Conservation (phyloP, 2,888 invertebrate species). For the Sympetrum striolatum region DNA sequence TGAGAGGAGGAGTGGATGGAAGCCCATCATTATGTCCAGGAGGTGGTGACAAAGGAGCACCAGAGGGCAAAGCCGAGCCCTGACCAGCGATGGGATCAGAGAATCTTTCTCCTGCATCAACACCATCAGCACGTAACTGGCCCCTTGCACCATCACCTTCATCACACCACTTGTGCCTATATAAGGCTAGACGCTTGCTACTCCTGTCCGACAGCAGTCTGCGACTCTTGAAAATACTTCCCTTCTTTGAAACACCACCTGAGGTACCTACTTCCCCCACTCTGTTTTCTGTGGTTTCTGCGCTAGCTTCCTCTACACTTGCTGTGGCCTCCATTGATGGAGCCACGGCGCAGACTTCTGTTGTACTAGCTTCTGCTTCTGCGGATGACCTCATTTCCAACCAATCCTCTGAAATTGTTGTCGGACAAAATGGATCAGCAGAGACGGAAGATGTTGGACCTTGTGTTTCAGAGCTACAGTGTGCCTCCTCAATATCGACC, state of each 20-base stretch:
- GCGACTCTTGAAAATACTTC: constrained; percentile 88
- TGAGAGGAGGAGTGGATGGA: constrained; percentile 58
- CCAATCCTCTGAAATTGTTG: constrained; percentile 60
- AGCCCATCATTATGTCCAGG: constrained; percentile 11
- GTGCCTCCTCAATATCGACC: constrained; percentile 26
- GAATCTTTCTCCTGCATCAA: neutral
- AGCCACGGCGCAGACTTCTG: constrained; percentile 55
- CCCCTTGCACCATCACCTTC: constrained; percentile 61
- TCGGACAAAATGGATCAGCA: neutral
- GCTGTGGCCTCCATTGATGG: constrained; percentile 50
- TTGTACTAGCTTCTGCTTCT: constrained; percentile 15
- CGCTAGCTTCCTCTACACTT: constrained; percentile 51
- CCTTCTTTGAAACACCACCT: constrained; percentile 70
- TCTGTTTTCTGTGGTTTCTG: constrained; percentile 5
- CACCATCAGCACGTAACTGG: constrained; percentile 19
- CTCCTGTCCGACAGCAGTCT: constrained; percentile 71
- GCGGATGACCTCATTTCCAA: constrained; percentile 54
- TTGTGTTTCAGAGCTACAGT: constrained; percentile 14
- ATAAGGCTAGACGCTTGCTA: constrained; percentile 78
- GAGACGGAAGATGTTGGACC: constrained; percentile 3
- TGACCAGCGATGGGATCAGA: neutral
- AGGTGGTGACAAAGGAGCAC: constrained; percentile 3
- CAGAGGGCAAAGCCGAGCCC: neutral
- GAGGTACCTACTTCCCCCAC: constrained; percentile 19
- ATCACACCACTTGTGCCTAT: constrained; percentile 90